Base-by-base conservation (phyloP, 2,113 vertebrate species). In the Vombatus ursinus region DNA sequence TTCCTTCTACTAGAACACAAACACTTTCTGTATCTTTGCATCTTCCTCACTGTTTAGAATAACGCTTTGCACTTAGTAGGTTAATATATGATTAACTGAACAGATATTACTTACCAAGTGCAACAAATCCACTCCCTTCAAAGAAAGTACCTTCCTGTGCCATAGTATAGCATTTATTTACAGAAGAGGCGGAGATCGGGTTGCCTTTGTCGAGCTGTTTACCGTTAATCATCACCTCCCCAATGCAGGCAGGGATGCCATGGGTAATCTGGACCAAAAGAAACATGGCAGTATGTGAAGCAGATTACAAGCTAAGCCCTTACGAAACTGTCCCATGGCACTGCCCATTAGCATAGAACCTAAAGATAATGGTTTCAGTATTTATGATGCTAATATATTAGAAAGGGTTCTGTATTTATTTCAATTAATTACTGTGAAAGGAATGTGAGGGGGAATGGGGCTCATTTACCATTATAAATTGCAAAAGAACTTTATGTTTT, bases 111-210 rank as follows among this genome's bases (percentile, higher is more conserved):
- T 97, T 97, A 99, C 99, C 99, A 61, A 99, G 98, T 52, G 98
- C 98, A 77, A 99, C 99, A 50, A 99, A 99, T 93, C 99, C 99
- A 26, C 98, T 99, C 95, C 99, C 99, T 12, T 99, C 99, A 96
- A 99, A 99, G 98, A 99, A 99, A 52, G 99, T 99, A 95, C 99
- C 99, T 3, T 99, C 98, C 97, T 99, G 99, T 84, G 98, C 99
- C 0, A 84, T 97, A 3, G 52, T 95, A 92, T 99, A 99, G 98
- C 99, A 99, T 96, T 98, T 98, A 93, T 98, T 98, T 47, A 99
- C 98, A 26, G 98, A 98, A 84, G 98, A 98, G 31, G 98, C 94
- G 0, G 99, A 99, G 3, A 96, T 3, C 0, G 99, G 98, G 31
- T 91, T 98, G 49, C 98, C 97, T 0, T 98, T 97, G 68, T 99